Conservation (phyloP, 2,113 vertebrate genomes). For the Psammodynastes pulverulentus region DNA sequence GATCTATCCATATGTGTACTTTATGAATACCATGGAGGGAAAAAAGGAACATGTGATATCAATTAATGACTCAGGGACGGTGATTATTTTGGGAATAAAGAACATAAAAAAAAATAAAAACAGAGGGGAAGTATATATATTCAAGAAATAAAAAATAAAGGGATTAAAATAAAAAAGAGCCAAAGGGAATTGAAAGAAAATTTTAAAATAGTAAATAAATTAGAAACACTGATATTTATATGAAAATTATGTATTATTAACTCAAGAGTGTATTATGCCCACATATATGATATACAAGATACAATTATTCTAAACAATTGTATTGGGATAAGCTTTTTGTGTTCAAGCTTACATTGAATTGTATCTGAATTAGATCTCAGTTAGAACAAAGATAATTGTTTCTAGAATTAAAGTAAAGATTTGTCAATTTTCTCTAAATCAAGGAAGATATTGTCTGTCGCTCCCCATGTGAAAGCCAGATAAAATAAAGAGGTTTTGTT, state of each 20-base stretch:
- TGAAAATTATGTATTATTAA: constrained; percentile 2
- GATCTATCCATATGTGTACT: background rate
- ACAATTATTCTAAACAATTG: background rate
- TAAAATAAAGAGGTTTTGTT: background rate
- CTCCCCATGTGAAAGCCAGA: background rate
- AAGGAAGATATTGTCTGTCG: background rate
- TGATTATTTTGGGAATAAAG: background rate
- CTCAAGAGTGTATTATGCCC: background rate
- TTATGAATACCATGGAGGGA: background rate
- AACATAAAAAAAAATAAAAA: background rate
- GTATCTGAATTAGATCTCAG: background rate
- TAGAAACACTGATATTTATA: background rate
- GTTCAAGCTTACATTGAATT: background rate
- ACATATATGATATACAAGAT: background rate
- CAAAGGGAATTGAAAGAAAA: background rate
- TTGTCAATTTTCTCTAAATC: background rate
- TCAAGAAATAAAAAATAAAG: constrained; percentile 5
- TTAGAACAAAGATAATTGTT: background rate
- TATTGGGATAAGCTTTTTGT: background rate
- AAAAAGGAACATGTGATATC: background rate
- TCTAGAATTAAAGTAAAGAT: background rate
- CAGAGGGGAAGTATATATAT: background rate
- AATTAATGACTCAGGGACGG: constrained; percentile 2
- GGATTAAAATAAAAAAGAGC: constrained; percentile 4
- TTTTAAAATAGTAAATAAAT: background rate